These are phyloP conservation scores for Cabera pusaria DNA, from an alignment of 2,888 invertebrate genomes.

Conservation along the genomic window DNA sequence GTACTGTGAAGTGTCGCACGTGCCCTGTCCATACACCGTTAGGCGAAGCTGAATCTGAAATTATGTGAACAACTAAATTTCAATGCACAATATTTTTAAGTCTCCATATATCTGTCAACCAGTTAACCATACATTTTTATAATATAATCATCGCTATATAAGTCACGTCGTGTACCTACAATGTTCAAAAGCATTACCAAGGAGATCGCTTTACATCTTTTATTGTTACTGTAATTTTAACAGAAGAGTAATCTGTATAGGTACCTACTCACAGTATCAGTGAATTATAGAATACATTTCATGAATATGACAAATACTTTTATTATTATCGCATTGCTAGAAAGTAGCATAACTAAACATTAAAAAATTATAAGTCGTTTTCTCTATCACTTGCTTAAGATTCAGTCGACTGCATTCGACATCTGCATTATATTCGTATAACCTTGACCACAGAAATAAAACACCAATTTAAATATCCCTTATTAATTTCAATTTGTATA, in stretches of 20 bases:
- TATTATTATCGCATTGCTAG: no score
- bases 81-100: slow-evolving; percentile 28
- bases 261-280: slow-evolving; percentile 50
- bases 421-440: no score
- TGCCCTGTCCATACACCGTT: no score
- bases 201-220: slow-evolving; percentile 70
- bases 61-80: slow-evolving; percentile 19
- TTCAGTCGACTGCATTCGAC: no score
- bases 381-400: no score
- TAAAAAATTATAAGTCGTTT: no score
- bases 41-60: slow-evolving; percentile 38
- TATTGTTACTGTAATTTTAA: slow-evolving; percentile 52
- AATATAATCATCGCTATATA: slow-evolving; percentile 43
- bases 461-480: no score
- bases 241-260: slow-evolving; percentile 54
- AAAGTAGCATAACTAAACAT: no score
- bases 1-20: slow-evolving; percentile 59
- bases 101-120: slow-evolving; percentile 29
- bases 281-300: slow-evolving; percentile 52
- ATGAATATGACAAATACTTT: slow-evolving; percentile 55
- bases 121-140: slow-evolving; percentile 53
- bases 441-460: no score
- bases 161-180: slow-evolving; percentile 51
- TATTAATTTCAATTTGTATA: no score
- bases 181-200: slow-evolving; percentile 66